Percentiles rank a stretch among this genome's conserved stretches.
phyloP scores from a whole-genome alignment of 2,888 invertebrate genomes.

The Apamea anceps region DNA sequence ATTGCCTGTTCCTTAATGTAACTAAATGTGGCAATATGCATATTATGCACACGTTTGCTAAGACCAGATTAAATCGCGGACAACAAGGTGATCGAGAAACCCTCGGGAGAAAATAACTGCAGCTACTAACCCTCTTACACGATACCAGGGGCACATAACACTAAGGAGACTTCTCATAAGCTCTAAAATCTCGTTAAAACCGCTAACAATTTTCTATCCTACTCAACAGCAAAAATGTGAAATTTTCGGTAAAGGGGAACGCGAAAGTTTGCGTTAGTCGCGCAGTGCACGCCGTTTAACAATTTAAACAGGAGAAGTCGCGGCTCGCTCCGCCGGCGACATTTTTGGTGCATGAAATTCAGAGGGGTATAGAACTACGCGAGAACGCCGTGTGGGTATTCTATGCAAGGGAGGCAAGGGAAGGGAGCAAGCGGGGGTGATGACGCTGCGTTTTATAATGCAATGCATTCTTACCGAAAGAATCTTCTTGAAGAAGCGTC shows the following conservation, averaged over 20 bases:
- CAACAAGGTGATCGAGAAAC: not conserved
- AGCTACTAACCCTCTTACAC: constrained; percentile 10
- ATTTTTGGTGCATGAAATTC: constrained; percentile 86
- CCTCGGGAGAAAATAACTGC: constrained; percentile 4
- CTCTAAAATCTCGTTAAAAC: constrained; percentile 65
- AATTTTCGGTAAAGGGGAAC: constrained; percentile 55
- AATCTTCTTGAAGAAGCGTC: not conserved
- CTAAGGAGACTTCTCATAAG: constrained; percentile 55
- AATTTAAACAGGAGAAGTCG: constrained; percentile 84
- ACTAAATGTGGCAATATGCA: constrained; percentile 29
- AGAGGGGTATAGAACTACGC: constrained; percentile 62
- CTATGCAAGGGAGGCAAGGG: constrained; percentile 40
- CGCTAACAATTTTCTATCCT: constrained; percentile 61
- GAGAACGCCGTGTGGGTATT: constrained; percentile 39
- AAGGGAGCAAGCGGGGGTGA: constrained; percentile 38
- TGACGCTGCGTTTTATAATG: constrained; percentile 31
- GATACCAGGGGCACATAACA: constrained; percentile 29
- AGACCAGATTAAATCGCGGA: constrained; percentile 26
- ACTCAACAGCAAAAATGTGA: constrained; percentile 60
- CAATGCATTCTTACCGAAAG: constrained; percentile 11
- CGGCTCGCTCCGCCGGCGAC: constrained; percentile 71
- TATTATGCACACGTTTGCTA: constrained; percentile 25
- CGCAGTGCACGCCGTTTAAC: constrained; percentile 76
- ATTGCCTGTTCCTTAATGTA: constrained; percentile 14
- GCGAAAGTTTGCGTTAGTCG: constrained; percentile 66